Percentiles rank a stretch among this genome's conserved stretches.
These are phyloP conservation scores for Lissonota sp. DNA, from an alignment of 2,888 invertebrate genomes.

Conservation along the genomic window DNA sequence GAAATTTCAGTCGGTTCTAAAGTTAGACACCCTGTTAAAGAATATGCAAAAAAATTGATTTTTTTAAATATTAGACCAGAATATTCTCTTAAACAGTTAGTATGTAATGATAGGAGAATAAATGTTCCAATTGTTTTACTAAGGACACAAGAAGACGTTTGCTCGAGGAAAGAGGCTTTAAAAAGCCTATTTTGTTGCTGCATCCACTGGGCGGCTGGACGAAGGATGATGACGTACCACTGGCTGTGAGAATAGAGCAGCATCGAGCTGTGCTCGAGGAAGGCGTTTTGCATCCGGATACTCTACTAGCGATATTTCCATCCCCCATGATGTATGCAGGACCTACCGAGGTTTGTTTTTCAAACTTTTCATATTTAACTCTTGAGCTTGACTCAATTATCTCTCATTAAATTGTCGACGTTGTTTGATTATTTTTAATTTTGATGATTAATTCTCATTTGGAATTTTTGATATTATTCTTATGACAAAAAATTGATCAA, in stretches of 20 bases:
- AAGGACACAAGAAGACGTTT: slow-evolving; percentile 93
- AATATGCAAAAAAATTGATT: no score
- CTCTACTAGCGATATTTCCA: slow-evolving; percentile 98
- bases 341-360: slow-evolving; percentile 93
- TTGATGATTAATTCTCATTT: no score
- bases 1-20: no score
- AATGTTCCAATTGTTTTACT: background rate
- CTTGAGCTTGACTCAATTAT: no score
- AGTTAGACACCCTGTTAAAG: no score
- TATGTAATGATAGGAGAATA: background rate
- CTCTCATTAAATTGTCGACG: no score
- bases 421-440: no score
- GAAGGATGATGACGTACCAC: slow-evolving; percentile 99
- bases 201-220: slow-evolving; percentile 99
- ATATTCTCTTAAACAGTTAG: no score
- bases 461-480: no score
- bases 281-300: slow-evolving; percentile 92
- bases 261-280: slow-evolving; percentile 96
- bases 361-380: no score
- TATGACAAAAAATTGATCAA: no score
- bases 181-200: slow-evolving; percentile 96
- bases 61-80: no score
- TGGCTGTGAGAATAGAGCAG: slow-evolving; percentile 94
- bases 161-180: slow-evolving; percentile 91
- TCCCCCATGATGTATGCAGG: slow-evolving; percentile 99